Conservation (phyloP, 2,113 vertebrate species). For the Sinocyclocheilus anshuiensis region DNA sequence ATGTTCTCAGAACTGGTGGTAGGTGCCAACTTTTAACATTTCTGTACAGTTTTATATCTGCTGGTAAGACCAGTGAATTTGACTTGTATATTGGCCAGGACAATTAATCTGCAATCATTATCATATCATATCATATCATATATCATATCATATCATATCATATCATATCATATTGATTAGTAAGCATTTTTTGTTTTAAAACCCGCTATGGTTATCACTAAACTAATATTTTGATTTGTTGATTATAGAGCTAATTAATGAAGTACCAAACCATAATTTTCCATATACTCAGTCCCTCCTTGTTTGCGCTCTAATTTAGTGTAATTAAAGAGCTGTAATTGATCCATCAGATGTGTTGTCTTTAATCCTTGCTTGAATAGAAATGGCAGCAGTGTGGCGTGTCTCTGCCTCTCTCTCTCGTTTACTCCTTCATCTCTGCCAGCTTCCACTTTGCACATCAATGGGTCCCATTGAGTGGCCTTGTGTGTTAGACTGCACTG, state of each 20-base stretch:
- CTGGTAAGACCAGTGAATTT: no score
- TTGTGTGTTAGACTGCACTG: conserved; percentile 63
- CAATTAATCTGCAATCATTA: no score
- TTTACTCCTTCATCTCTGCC: background rate
- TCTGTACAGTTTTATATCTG: background rate
- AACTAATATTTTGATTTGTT: background rate
- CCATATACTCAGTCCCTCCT: conserved; percentile 41
- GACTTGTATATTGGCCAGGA: no score
- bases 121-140: no score
- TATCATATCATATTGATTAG: no score
- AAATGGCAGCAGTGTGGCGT: background rate
- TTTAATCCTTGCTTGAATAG: conserved; percentile 16
- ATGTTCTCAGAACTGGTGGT: conserved; percentile 98
- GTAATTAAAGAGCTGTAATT: conserved; percentile 29
- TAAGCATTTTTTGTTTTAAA: no score
- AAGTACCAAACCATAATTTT: conserved; percentile 42
- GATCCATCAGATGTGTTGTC: conserved; percentile 12
- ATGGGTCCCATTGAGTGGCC: conserved; percentile 68
- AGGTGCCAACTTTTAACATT: conserved; percentile 61
- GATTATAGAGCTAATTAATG: conserved; percentile 17
- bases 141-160: no score
- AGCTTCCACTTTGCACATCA: conserved; percentile 73
- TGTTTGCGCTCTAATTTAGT: conserved; percentile 43
- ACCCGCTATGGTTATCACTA: background rate
- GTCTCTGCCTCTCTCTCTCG: background rate